A percentile compares a stretch with the other conserved stretches of the same genome.
Conservation (phyloP, 1,140 invertebrate genomes). For the Listronotus oregonensis region DNA sequence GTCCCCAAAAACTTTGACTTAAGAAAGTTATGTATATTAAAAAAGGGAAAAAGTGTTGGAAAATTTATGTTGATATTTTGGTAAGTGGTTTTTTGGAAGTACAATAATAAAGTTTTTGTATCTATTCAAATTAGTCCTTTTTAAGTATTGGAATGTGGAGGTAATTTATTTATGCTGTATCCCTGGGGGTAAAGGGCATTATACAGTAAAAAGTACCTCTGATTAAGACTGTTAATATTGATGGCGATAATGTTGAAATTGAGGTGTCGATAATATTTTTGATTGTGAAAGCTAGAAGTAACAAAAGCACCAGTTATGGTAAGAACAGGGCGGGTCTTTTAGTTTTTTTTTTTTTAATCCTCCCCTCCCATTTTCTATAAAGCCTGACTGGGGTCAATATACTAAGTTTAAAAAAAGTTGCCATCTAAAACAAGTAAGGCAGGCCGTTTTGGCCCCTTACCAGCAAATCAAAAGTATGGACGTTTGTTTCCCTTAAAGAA, state of each 20-base stretch:
- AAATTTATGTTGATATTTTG: conserved; percentile 90
- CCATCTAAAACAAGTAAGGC: no score
- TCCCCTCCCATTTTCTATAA: not conserved
- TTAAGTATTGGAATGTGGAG: conserved; percentile 91
- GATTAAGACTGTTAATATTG: conserved; percentile 76
- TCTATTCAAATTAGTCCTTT: conserved; percentile 26
- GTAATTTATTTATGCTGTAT: conserved; percentile 86
- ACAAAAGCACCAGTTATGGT: conserved; percentile 80
- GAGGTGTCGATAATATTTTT: conserved; percentile 89
- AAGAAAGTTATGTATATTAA: conserved; percentile 79
- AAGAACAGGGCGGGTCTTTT: conserved; percentile 52
- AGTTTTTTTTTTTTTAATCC: not conserved
- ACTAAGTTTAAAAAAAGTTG: no score
- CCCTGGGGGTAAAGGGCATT: conserved; percentile 91
- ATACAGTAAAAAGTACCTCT: conserved; percentile 84
- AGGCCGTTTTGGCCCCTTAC: no score
- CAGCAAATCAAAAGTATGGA: no score
- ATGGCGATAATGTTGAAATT: conserved; percentile 84
- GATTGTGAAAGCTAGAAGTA: conserved; percentile 81
- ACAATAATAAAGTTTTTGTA: no score
- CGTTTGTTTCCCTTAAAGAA: no score
- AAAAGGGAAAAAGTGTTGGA: conserved; percentile 89
- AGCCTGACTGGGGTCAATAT: no score
- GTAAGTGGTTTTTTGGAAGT: conserved; percentile 60
- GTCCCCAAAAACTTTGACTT: conserved; percentile 77